Conservation (phyloP, 2,888 invertebrate genomes). For the Callinectes sapidus region DNA sequence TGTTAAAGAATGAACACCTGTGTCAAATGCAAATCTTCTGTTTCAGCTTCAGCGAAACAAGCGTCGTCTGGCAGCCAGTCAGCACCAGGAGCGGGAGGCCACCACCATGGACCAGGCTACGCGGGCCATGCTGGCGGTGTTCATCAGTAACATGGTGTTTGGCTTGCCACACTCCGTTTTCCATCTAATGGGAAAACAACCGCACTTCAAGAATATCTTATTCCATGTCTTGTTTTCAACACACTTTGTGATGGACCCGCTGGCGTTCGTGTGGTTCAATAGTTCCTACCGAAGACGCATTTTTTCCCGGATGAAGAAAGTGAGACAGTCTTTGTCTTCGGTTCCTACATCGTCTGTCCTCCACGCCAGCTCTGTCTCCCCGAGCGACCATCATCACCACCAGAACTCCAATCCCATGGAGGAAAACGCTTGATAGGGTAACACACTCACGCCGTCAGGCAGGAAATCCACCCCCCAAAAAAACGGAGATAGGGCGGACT, state of each 20-base stretch:
- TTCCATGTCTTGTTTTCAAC: constrained; percentile 41
- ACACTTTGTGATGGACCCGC: constrained; percentile 42
- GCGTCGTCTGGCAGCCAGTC: constrained; percentile 20
- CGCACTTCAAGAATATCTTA: constrained; percentile 15
- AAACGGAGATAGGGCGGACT: too few relatives aligned
- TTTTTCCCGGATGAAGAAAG: not conserved
- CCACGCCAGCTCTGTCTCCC: not conserved
- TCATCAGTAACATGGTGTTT: constrained; percentile 33
- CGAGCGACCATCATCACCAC: not conserved
- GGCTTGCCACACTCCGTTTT: constrained; percentile 40
- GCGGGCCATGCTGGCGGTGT: constrained; percentile 42
- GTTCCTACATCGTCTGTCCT: not conserved
- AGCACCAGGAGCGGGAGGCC: not conserved
- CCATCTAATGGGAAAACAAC: not conserved
- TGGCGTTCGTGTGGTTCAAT: constrained; percentile 47
- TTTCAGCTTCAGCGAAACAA: constrained; percentile 20
- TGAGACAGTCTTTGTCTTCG: not conserved
- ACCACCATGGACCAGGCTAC: constrained; percentile 32
- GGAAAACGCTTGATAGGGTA: not conserved
- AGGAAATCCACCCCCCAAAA: not conserved
- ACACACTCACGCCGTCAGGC: not conserved
- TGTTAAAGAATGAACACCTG: not conserved
- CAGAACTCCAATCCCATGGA: not conserved
- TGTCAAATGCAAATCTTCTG: not conserved
- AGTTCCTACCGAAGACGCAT: constrained; percentile 3